These are phyloP conservation scores for Papilio machaon DNA, from an alignment of 1,140 invertebrate genomes.

Conservation along the genomic window DNA sequence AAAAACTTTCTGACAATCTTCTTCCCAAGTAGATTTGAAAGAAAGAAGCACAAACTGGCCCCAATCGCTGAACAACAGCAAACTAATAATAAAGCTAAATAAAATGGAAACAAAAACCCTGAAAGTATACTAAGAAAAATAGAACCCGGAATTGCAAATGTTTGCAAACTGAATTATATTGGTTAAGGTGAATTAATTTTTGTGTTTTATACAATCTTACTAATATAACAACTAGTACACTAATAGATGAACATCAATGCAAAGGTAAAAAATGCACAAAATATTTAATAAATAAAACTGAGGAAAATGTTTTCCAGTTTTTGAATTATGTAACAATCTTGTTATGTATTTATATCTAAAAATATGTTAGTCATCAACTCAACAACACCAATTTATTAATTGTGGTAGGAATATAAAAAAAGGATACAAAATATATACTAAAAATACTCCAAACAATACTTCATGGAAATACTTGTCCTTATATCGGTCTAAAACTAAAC, in stretches of 20 bases:
- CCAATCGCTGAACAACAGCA: slow-evolving; percentile 98
- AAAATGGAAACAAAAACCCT: slow-evolving; percentile 98
- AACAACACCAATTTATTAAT: too few relatives aligned
- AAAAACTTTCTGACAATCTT: slow-evolving; percentile 94
- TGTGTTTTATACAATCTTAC: background rate
- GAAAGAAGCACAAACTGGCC: slow-evolving; percentile 96
- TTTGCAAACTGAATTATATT: slow-evolving; percentile 91
- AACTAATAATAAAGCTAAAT: slow-evolving; percentile 93
- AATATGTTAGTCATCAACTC: too few relatives aligned
- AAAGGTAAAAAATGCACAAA: too few relatives aligned
- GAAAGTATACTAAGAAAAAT: slow-evolving; percentile 98
- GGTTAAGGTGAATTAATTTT: slow-evolving; percentile 64
- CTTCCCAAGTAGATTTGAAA: slow-evolving; percentile 95
- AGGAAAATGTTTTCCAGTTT: background rate
- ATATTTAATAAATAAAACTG: background rate
- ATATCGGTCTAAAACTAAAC: slow-evolving; percentile 94
- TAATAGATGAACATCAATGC: too few relatives aligned
- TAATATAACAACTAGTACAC: background rate
- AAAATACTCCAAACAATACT: slow-evolving; percentile 94
- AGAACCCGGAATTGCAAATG: slow-evolving; percentile 99
- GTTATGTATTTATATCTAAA: background rate
- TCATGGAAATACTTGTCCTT: slow-evolving; percentile 97
- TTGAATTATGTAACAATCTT: too few relatives aligned
- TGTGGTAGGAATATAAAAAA: slow-evolving; percentile 73
- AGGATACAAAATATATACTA: slow-evolving; percentile 99